Base-by-base conservation (phyloP, 1,140 invertebrate species). In the Cecropterus lyciades region DNA sequence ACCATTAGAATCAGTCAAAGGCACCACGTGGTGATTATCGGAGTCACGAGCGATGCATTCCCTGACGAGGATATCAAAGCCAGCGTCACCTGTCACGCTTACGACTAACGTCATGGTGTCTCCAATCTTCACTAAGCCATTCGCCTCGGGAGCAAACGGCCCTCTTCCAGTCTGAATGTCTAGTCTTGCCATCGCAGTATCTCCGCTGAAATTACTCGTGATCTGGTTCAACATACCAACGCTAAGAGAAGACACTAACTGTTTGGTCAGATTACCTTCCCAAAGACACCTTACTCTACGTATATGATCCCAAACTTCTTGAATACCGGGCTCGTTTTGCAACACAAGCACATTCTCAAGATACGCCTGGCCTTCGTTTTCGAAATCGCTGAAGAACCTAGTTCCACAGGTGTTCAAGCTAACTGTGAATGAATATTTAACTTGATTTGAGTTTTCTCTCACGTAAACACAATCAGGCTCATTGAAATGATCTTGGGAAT, bases 291-390 rank as follows among this genome's bases (percentile, higher is more conserved):
- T 93, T 0, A 97, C 96, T 51, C 95, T 93, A 42, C 96, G 93
- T 20, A 97, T 95, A 1, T 95, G 96, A 77, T 97, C 96, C 96
- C 96, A 97, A 0, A 96, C 95, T 92, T 97, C 96, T 87, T 96
- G 95, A 71, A 96, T 96, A 5, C 96, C 96, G 1, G 94, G 94
- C 80, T 97, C 96, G 73, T 97, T 96, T 92, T 95, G 96, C 1
- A 97, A 84, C 20, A 97, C 96, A 6, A 97, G 82, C 4, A 96
- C 95, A 76, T 97, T 97, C 80, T 97, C 96, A 56, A 97, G 87
- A 75, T 97, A 97, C 0, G 96, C 95, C 73, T 96, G 94, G 10
- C 95, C 96, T 77, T 95, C 93, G 9, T 95, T 95, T 65, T 95
- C 94, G 69, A 96, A 96, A 55, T 95, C 95, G 73, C 96, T 96